These are phyloP conservation scores for Otis tarda DNA, from an alignment of 2,113 vertebrate genomes.

Conservation along the genomic window DNA sequence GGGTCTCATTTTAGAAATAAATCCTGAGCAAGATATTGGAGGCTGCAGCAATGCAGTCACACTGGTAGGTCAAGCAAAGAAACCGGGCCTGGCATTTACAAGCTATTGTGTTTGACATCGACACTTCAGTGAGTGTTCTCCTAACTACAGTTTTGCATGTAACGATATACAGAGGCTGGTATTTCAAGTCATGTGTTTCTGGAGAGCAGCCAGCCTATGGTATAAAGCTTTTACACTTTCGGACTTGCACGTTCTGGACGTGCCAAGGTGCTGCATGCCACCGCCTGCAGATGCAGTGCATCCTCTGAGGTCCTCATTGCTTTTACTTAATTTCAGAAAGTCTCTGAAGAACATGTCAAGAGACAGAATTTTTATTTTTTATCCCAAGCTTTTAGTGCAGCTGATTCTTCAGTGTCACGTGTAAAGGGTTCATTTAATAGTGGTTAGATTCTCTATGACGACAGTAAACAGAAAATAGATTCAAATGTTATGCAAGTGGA, in stretches of 20 bases:
- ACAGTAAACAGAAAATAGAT: not conserved
- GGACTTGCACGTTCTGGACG: not conserved
- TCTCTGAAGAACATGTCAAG: not conserved
- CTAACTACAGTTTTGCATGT: not conserved
- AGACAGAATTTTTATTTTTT: not conserved
- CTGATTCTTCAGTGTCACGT: accelerated
- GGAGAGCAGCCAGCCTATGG: not conserved
- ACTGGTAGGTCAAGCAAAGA: not conserved
- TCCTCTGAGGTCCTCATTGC: not conserved
- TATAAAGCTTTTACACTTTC: not conserved
- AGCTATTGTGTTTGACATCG: not conserved
- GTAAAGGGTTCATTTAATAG: not conserved
- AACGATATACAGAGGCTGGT: not conserved
- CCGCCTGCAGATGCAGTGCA: not conserved
- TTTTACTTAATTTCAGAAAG: not conserved
- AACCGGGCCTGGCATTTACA: not conserved
- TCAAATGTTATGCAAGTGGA: not conserved
- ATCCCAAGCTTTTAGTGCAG: not conserved
- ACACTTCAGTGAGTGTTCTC: not conserved
- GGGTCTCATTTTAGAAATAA: not conserved
- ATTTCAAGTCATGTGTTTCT: not conserved
- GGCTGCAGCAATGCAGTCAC: not conserved
- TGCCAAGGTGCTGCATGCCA: not conserved
- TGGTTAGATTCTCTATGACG: not conserved
- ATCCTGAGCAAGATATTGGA: not conserved